Conservation (phyloP, 2,797 vertebrate genomes). For the Acanthurus leucopareius region DNA sequence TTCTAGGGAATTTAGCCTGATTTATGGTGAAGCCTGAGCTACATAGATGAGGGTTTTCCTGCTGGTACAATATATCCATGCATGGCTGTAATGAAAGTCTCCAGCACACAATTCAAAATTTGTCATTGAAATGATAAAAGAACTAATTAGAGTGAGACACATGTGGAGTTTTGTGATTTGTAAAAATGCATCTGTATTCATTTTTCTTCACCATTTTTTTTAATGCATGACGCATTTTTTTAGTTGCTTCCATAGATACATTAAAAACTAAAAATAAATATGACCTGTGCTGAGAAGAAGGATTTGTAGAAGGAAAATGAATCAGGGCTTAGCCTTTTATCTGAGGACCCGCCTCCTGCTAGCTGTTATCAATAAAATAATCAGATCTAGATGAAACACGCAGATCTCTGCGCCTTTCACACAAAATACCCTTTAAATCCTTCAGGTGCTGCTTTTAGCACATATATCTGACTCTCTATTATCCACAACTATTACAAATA, state of each 20-base stretch:
- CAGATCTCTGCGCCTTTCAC: slow-evolving; percentile 60
- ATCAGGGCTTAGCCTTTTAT: slow-evolving; percentile 68
- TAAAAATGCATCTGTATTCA: slow-evolving; percentile 54
- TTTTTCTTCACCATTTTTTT: slow-evolving; percentile 56
- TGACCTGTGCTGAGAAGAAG: slow-evolving; percentile 56
- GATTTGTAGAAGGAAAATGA: slow-evolving; percentile 72
- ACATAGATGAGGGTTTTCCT: slow-evolving; percentile 74
- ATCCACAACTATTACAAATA: slow-evolving; percentile 44
- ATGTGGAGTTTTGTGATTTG: slow-evolving; percentile 68
- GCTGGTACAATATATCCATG: slow-evolving; percentile 64
- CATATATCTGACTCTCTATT: slow-evolving; percentile 52
- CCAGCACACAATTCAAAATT: slow-evolving; percentile 61
- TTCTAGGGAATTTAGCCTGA: slow-evolving; percentile 82
- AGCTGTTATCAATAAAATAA: slow-evolving; percentile 70
- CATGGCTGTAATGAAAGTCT: slow-evolving; percentile 66
- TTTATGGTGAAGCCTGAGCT: slow-evolving; percentile 77
- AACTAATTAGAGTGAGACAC: slow-evolving; percentile 70
- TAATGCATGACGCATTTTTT: slow-evolving; percentile 36
- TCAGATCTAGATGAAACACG: slow-evolving; percentile 73
- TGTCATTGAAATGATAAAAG: slow-evolving; percentile 71
- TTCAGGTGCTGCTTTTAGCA: slow-evolving; percentile 58
- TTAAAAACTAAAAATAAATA: slow-evolving; percentile 56
- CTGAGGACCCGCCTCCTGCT: slow-evolving; percentile 59
- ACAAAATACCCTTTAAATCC: slow-evolving; percentile 56
- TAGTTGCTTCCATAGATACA: slow-evolving; percentile 43